These are phyloP conservation scores for Hemibagrus guttatus DNA, from an alignment of 2,797 vertebrate genomes.

Conservation along the genomic window DNA sequence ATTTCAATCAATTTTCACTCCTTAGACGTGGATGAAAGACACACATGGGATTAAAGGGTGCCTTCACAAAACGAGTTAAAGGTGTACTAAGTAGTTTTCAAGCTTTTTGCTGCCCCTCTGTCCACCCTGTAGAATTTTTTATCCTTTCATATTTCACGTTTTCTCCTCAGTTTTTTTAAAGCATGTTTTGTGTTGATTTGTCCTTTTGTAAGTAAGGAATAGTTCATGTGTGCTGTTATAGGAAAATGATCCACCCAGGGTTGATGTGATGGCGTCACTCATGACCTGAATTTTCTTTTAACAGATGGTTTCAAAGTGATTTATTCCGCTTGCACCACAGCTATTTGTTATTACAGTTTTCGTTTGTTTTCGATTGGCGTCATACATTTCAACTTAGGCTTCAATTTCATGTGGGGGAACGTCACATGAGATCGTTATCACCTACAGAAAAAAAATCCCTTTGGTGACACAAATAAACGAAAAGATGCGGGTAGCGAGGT, in stretches of 20 bases:
- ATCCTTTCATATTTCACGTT: background rate
- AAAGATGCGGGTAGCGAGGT: background rate
- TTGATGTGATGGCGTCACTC: background rate
- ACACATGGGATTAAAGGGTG: background rate
- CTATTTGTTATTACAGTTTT: background rate
- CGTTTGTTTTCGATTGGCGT: too few relatives aligned
- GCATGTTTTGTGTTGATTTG: background rate
- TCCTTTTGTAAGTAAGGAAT: background rate
- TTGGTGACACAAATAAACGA: background rate
- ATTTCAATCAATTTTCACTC: background rate
- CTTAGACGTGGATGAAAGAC: background rate
- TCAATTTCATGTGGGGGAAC: background rate
- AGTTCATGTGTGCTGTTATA: background rate
- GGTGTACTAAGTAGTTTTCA: constrained; percentile 1
- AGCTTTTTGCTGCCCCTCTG: constrained; percentile 20
- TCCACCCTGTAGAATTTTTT: background rate
- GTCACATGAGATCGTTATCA: background rate
- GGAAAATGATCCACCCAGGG: background rate
- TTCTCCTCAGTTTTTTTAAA: background rate
- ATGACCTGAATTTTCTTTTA: background rate
- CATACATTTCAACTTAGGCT: background rate
- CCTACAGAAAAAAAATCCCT: background rate
- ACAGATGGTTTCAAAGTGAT: background rate
- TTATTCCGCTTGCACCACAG: background rate
- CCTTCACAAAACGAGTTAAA: constrained; percentile 1